A percentile compares a stretch with the other conserved stretches of the same genome.
phyloP scores from a whole-genome alignment of 2,797 vertebrate genomes.

The Micromesistius poutassou region DNA sequence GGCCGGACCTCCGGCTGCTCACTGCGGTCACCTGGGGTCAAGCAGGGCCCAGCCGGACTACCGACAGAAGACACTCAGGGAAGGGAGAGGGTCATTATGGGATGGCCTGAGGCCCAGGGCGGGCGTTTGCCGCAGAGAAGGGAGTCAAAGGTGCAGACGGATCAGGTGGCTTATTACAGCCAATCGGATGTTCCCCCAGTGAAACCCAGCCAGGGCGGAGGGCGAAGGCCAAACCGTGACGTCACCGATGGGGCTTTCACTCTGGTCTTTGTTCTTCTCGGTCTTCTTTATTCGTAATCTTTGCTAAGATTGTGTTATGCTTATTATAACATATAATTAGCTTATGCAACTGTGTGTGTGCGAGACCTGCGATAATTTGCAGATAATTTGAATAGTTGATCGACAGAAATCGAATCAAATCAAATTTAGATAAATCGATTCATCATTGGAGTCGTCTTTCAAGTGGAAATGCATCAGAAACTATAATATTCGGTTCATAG shows the following conservation, averaged over 20 bases:
- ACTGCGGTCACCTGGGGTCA: conserved; percentile 21
- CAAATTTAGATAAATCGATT: background rate
- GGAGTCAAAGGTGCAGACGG: conserved; percentile 50
- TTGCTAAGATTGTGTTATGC: too few relatives aligned
- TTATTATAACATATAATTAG: too few relatives aligned
- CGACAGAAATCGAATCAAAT: background rate
- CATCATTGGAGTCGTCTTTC: background rate
- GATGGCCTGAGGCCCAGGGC: conserved; percentile 31
- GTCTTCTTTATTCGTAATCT: too few relatives aligned
- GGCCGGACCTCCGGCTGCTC: conserved; percentile 28
- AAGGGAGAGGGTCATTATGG: conserved; percentile 41
- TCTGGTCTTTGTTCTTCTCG: too few relatives aligned
- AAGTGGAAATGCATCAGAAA: background rate
- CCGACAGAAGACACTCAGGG: conserved; percentile 23
- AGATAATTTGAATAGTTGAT: too few relatives aligned
- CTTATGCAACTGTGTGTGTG: too few relatives aligned
- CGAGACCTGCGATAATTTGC: too few relatives aligned
- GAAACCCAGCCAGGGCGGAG: background rate
- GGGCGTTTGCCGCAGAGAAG: conserved; percentile 29
- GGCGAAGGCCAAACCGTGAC: too few relatives aligned
- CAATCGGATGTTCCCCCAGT: background rate
- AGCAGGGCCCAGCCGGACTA: conserved; percentile 14
- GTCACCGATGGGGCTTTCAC: too few relatives aligned
- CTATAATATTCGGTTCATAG: background rate
- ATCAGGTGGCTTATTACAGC: conserved; percentile 21